These are phyloP conservation scores for Drosophila paulistorum DNA, from an alignment of 1,140 invertebrate genomes.

Conservation along the genomic window DNA sequence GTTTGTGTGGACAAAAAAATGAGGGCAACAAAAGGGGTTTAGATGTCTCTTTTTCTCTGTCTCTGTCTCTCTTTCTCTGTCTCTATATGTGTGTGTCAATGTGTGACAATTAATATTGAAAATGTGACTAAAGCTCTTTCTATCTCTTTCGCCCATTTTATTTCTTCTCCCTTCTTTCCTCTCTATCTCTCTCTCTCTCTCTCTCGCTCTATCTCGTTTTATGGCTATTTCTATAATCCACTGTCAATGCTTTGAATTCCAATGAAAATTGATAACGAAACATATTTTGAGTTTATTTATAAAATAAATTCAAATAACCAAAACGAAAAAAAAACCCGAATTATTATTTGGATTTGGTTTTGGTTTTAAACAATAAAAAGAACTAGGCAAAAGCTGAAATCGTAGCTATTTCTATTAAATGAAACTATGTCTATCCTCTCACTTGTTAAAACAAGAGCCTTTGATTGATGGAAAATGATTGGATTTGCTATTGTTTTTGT, in stretches of 20 bases:
- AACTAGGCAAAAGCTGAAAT: too few species aligned
- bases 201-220: not conserved
- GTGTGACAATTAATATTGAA: conserved; percentile 15
- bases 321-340: too few species aligned
- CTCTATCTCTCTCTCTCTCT: not conserved
- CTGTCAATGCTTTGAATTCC: conserved; percentile 1
- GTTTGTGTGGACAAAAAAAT: conserved; percentile 16
- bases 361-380: not conserved
- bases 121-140: not conserved
- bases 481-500: too few species aligned
- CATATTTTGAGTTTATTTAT: too few species aligned
- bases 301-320: too few species aligned
- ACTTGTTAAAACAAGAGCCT: too few species aligned
- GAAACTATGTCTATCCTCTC: too few species aligned
- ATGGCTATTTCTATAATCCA: conserved; percentile 2
- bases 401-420: too few species aligned
- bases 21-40: not conserved
- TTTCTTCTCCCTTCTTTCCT: not conserved
- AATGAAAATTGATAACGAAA: not conserved
- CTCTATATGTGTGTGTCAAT: conserved; percentile 14
- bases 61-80: too few species aligned
- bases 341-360: too few species aligned
- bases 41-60: not conserved
- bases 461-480: too few species aligned
- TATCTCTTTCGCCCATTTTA: too few species aligned